Evolutionary conservation across 2,888 invertebrate species (phyloP), one percentile per base, ranked within the genome.

Genomic region (Steinernema hermaphroditum): DNA sequence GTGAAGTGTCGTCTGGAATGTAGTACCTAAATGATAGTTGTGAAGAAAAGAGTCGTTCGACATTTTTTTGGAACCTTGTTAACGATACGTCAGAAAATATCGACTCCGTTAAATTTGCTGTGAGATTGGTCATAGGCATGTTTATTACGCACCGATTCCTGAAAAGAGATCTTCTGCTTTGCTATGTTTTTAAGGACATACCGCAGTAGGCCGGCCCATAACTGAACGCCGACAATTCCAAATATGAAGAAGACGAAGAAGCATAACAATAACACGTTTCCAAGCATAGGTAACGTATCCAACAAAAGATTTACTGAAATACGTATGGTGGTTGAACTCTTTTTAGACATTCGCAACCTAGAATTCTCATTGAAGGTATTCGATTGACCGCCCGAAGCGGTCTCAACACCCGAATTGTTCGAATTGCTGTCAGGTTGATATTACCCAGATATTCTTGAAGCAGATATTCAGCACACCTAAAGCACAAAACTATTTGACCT

Each of bases 231-330:
- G 83, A 99, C 93, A 87, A 99, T 99, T 81, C 98, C 98, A 87
- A 98, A 98, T 88, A 99, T 98, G 91, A 98, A 98, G 91, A 98
- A 98, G 75, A 99, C 98, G 90, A 99, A 99, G 91, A 98, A 98
- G 89, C 98, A 99, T 78, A 98, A 90, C 80, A 98, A 90, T 72
- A 90, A 87, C 70, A 99, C 98, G 89, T 98, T 99, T 80, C 98
- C 97, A 86, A 99, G 90, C 98, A 98, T 98, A 16, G 98, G 98
- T 80, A 98, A 90, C 6, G 98, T 98, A 89, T 99, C 98, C 87
- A 99, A 90, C 70, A 98, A 91, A 75, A 98, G 90, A 94, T 97
- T 98, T 83, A 99, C 98, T 87, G 96, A 90, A 85, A 41, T 16
- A 19, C 16, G 19, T 14, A 49, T 19, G n/a, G 44, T 34, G 69